Evolutionary conservation across 2,113 vertebrate genomes (phyloP).

Genomic region (Hippocampus guttulatus): DNA sequence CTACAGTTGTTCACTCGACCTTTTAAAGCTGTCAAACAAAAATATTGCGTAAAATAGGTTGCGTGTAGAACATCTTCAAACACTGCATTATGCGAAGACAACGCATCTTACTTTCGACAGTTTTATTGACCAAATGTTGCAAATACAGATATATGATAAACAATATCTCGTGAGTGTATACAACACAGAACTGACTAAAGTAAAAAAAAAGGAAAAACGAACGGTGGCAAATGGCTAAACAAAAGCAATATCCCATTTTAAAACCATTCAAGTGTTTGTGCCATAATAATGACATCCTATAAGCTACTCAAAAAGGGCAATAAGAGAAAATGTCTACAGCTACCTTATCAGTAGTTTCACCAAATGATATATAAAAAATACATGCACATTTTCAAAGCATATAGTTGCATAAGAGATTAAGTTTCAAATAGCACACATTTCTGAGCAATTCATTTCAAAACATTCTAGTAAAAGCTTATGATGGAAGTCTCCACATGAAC

Average conservation of each 20-base stretch:
- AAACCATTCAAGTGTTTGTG: slow-evolving; percentile 43
- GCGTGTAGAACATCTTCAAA: slow-evolving; percentile 41
- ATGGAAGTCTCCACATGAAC: neutral
- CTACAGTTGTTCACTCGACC: neutral
- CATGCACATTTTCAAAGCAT: slow-evolving; percentile 28
- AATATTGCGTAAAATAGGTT: slow-evolving; percentile 8
- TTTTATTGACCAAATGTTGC: neutral
- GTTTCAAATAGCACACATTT: slow-evolving; percentile 25
- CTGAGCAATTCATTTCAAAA: neutral
- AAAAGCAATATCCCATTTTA: slow-evolving; percentile 16
- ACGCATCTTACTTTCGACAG: slow-evolving; percentile 19
- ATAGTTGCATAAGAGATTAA: slow-evolving; percentile 23
- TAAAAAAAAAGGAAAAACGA: slow-evolving; percentile 22
- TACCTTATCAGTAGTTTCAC: slow-evolving; percentile 60
- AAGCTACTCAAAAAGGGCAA: slow-evolving; percentile 15
- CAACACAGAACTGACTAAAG: slow-evolving; percentile 11
- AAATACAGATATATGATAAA: slow-evolving; percentile 3
- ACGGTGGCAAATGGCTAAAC: slow-evolving; percentile 18
- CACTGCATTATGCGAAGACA: slow-evolving; percentile 5
- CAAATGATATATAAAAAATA: slow-evolving; percentile 17
- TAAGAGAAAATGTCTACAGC: slow-evolving; percentile 15
- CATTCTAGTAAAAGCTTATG: neutral
- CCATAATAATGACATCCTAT: slow-evolving; percentile 15
- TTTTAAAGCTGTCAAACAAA: slow-evolving; percentile 23
- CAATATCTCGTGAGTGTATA: neutral